Evolutionary conservation across 2,113 vertebrate species (phyloP), one percentile per base, ranked within the genome.

Genomic region (Oriolus oriolus): DNA sequence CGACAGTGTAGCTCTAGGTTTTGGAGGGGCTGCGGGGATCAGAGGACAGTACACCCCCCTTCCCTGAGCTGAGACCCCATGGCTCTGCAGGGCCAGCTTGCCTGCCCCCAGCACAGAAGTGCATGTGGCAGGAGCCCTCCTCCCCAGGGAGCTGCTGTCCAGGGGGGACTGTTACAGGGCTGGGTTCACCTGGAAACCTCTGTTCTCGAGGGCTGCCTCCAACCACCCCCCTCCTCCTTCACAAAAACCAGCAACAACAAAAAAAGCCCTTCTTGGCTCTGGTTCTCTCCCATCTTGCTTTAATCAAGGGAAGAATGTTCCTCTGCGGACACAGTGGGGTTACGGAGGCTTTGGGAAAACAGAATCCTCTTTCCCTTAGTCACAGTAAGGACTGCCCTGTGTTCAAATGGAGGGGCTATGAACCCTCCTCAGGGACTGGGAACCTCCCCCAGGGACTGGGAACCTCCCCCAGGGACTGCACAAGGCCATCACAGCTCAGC

Each of bases 301-400:
- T 96, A 97, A 97, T 97, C 95, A 97, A 80, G 77, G 89, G 91
- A 97, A 97, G 97, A 97, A 97, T 96, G 97, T 97, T 97, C 88
- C 90, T 97, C 93, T 20, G 69, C 5, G 86, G 95, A 95, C 95
- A 95, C 88, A 21, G 68, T 41, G 50, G 95, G 95, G 97, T 97
- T 97, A 97, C 47, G 0, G 87, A 96, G 94, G 83, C 91, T 97
- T 97, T 95, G 89, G 88, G 95, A 96, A 97, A 92, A 86, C 76
- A 88, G 96, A 97, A 94, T 94, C 93, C 83, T 93, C 89, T 94
- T 95, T 78, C 88, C 83, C 88, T 94, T 94, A 97, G 95, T 95
- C 96, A 95, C 87, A 88, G 77, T 65, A 44, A 83, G 73, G 79
- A 47, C 74, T 90, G 84, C 54, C 66, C 57, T 4, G 5, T 84